Evolutionary conservation across 2,888 invertebrate genomes (phyloP).

Genomic region (Parthenolecanium corni): DNA sequence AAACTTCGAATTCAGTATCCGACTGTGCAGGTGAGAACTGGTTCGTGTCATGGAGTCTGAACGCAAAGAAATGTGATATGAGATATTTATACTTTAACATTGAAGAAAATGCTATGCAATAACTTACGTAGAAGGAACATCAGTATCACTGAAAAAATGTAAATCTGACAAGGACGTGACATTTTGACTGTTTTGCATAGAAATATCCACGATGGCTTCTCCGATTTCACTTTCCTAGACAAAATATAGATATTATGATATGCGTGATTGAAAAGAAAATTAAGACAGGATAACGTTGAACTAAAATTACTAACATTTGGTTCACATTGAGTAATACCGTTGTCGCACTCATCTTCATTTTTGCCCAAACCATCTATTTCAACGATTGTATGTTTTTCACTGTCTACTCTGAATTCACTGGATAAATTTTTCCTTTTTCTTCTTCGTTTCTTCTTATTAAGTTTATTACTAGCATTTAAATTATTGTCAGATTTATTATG

Average conservation of each 20-base stretch:
- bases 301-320: neutral
- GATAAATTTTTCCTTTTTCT: conserved; percentile 15
- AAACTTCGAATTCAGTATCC: conserved; percentile 78
- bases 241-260: neutral
- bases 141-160: conserved; percentile 89
- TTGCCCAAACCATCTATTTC: conserved; percentile 41
- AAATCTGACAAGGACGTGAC: conserved; percentile 46
- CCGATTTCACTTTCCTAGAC: conserved; percentile 6
- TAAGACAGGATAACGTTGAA: neutral
- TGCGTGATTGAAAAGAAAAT: neutral
- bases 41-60: conserved; percentile 27
- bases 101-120: neutral
- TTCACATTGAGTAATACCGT: neutral
- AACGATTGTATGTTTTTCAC: conserved; percentile 55
- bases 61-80: neutral
- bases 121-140: conserved; percentile 46
- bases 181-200: neutral
- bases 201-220: conserved; percentile 2
- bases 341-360: neutral
- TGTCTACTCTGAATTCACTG: conserved; percentile 45
- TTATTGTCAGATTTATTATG: conserved; percentile 22
- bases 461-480: conserved; percentile 5
- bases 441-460: conserved; percentile 6
- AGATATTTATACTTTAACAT: neutral
- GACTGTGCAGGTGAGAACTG: conserved; percentile 68